phyloP scores from a whole-genome alignment of 2,113 vertebrate species.

The Anhinga rufa region DNA sequence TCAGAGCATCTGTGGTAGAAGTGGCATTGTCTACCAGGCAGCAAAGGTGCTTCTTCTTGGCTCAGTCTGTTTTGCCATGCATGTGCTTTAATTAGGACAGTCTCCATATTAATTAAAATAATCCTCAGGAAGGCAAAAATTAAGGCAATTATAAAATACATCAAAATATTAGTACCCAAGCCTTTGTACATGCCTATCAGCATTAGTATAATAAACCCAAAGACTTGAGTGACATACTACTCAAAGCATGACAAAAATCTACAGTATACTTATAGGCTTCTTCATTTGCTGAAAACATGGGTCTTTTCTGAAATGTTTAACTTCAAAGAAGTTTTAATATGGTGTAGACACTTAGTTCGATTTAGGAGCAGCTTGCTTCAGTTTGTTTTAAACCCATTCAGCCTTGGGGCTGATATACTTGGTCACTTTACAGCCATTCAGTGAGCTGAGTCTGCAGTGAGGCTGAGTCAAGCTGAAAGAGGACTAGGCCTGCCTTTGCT shows the following conservation, averaged over 20 bases:
- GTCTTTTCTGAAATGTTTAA: not conserved
- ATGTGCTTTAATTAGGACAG: not conserved
- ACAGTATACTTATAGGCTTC: not conserved
- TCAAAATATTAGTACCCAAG: not conserved
- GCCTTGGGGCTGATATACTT: not conserved
- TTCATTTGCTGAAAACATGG: not conserved
- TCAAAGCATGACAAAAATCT: not conserved
- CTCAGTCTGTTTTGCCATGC: not conserved
- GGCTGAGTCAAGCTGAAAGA: not conserved
- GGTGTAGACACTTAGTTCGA: not conserved
- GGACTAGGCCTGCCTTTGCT: not conserved
- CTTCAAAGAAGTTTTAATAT: not conserved
- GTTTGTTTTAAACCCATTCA: not conserved
- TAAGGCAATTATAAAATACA: not conserved
- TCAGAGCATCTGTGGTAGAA: not conserved
- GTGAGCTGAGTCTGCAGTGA: not conserved
- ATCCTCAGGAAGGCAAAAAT: not conserved
- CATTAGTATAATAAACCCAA: not conserved
- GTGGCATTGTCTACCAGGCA: not conserved
- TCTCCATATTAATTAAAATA: not conserved
- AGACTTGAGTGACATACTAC: not conserved
- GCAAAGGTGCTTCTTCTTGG: not conserved
- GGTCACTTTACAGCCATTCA: not conserved
- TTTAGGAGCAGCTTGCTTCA: not conserved
- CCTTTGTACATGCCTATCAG: not conserved